Evolutionary conservation across 2,113 vertebrate genomes (phyloP), one percentile per base, ranked within the genome.

Genomic region (Bettongia penicillata): DNA sequence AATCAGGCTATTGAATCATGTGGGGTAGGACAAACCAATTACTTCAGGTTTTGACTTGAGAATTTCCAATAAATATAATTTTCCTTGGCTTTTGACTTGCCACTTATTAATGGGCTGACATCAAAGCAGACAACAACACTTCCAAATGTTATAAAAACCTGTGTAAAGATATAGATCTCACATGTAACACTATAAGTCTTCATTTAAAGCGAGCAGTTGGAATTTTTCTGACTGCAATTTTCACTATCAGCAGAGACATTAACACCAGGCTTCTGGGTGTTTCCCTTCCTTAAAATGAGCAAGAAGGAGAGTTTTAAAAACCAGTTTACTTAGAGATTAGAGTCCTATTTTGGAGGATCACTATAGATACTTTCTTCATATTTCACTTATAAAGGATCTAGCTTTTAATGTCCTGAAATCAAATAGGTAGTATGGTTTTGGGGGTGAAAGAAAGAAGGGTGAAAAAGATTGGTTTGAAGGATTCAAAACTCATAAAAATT

Each of bases 201-300:
- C 98, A 98, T 98, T 99, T 98, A 98, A 98, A 98, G 97, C 96
- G 98, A 98, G 98, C 98, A 98, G 95, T 98, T 98, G 98, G 98
- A 98, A 98, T 97, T 99, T 99, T 99, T 99, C 99, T 98, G 98
- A 98, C 99, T 98, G 98, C 98, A 99, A 98, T 99, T 99, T 99
- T 99, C 99, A 99, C 98, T 99, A 99, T 99, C 98, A 98, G 98
- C 98, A 99, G 98, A 99, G 98, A 99, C 98, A 97, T 98, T 99
- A 99, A 99, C 98, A 98, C 98, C 96, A 98, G 97, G 98, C 98
- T 99, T 98, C 98, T 98, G 98, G 97, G 98, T 98, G 98, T 98
- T 98, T 99, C 98, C 98, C 68, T 98, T 98, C 97, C 96, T 98
- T 98, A 95, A 98, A 98, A 98, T 98, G 97, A 98, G 94, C 98